phyloP scores from a whole-genome alignment of 2,888 invertebrate genomes.

The Oithona nana region DNA sequence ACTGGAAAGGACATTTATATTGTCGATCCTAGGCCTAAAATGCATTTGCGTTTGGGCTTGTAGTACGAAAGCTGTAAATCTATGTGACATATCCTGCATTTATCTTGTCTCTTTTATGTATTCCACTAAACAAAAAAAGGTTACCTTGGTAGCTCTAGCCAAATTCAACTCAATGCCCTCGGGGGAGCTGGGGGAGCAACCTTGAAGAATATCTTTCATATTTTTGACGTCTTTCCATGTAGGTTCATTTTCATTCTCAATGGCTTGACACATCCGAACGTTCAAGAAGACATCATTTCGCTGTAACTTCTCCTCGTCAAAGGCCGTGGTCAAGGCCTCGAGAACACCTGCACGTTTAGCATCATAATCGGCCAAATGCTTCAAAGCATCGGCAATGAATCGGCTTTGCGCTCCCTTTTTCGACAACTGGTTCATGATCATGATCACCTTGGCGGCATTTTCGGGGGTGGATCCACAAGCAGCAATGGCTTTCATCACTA shows the following conservation, averaged over 20 bases:
- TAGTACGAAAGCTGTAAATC: too few relatives aligned
- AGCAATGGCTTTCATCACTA: background rate
- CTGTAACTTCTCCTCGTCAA: constrained; percentile 2
- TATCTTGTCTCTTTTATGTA: background rate
- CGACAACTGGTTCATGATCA: constrained; percentile 8
- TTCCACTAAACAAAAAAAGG: background rate
- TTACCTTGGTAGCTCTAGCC: constrained; percentile 10
- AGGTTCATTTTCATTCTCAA: constrained; percentile 16
- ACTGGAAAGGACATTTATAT: too few relatives aligned
- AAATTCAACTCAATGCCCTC: constrained; percentile 16
- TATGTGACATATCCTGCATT: too few relatives aligned
- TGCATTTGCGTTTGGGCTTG: too few relatives aligned
- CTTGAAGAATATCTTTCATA: constrained; percentile 15
- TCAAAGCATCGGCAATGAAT: constrained; percentile 10
- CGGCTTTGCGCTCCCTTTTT: constrained; percentile 6
- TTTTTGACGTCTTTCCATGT: constrained; percentile 14
- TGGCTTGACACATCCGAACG: constrained; percentile 2
- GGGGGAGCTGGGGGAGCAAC: constrained; percentile 11
- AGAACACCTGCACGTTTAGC: background rate
- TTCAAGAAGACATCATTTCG: constrained; percentile 2
- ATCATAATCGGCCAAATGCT: constrained; percentile 1
- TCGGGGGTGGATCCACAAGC: constrained; percentile 15
- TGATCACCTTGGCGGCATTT: constrained; percentile 14
- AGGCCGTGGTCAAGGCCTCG: background rate
- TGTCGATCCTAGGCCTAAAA: too few relatives aligned